Conservation (phyloP, 2,797 vertebrate genomes). For the Hippoglossus hippoglossus region DNA sequence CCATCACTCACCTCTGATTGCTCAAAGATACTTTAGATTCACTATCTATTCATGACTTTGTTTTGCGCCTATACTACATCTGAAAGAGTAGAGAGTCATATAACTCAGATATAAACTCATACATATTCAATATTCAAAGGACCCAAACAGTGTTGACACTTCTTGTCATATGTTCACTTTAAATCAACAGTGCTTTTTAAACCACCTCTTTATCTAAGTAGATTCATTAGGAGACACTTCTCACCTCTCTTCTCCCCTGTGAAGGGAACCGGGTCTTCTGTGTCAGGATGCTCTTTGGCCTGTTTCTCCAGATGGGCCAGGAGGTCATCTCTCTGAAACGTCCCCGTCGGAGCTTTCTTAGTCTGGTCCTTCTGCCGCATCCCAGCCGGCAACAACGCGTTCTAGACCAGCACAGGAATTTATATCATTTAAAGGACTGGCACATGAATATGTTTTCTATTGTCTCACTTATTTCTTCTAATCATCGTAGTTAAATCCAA, state of each 20-base stretch:
- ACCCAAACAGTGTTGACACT: no score
- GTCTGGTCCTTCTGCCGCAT: constrained; percentile 97
- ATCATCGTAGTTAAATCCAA: not conserved
- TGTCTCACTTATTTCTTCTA: not conserved
- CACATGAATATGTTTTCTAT: not conserved
- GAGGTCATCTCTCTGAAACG: constrained; percentile 93
- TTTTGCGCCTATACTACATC: no score
- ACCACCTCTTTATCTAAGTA: no score
- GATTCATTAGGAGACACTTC: no score
- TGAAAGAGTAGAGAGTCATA: no score
- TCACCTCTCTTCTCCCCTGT: constrained; percentile 97
- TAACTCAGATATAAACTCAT: no score
- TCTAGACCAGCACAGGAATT: constrained; percentile 77
- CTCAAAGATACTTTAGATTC: no score
- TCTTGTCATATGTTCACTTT: no score
- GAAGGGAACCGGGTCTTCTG: constrained; percentile 95
- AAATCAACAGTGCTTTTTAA: no score
- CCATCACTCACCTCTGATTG: no score
- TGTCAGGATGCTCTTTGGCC: constrained; percentile 95
- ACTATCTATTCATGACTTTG: no score
- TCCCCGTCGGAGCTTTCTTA: constrained; percentile 93
- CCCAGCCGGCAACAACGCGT: constrained; percentile 93
- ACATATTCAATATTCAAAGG: no score
- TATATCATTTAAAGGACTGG: not conserved
- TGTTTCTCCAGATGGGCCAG: constrained; percentile 96